A percentile compares a stretch with the other conserved stretches of the same genome.
phyloP scores from a whole-genome alignment of 2,113 vertebrate species.

The Elachura formosa region DNA sequence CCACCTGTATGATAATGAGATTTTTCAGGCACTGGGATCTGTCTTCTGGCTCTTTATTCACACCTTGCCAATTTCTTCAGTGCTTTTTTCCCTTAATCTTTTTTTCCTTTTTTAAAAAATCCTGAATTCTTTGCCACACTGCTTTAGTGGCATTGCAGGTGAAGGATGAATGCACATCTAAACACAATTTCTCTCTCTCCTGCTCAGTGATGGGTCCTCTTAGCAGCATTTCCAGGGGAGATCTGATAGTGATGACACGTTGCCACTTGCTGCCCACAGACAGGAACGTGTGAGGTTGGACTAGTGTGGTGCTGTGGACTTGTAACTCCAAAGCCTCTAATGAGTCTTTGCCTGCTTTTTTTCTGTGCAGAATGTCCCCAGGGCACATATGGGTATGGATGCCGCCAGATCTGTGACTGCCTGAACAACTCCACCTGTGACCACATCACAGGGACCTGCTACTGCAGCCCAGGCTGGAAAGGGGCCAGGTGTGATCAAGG shows the following conservation, averaged over 20 bases:
- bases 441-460: slow-evolving; percentile 94
- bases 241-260: background rate
- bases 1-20: accelerated
- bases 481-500: slow-evolving; percentile 95
- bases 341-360: background rate
- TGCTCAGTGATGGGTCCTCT: accelerated
- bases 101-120: accelerated
- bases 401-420: slow-evolving; percentile 93
- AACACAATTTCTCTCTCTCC: background rate
- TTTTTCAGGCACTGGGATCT: background rate
- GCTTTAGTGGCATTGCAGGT: background rate
- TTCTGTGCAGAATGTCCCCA: slow-evolving; percentile 81
- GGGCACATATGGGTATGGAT: slow-evolving; percentile 91
- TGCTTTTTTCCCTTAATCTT: background rate
- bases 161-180: background rate
- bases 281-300: background rate
- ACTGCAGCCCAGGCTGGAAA: slow-evolving; percentile 96
- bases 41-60: background rate
- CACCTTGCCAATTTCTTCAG: background rate
- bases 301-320: background rate
- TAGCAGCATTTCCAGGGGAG: background rate
- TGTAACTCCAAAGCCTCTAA: background rate
- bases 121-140: background rate
- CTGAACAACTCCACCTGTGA: slow-evolving; percentile 96
- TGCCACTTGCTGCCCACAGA: slow-evolving; percentile 65